Conservation (phyloP, 1,140 invertebrate genomes). For the Bursaphelenchus mucronatus region DNA sequence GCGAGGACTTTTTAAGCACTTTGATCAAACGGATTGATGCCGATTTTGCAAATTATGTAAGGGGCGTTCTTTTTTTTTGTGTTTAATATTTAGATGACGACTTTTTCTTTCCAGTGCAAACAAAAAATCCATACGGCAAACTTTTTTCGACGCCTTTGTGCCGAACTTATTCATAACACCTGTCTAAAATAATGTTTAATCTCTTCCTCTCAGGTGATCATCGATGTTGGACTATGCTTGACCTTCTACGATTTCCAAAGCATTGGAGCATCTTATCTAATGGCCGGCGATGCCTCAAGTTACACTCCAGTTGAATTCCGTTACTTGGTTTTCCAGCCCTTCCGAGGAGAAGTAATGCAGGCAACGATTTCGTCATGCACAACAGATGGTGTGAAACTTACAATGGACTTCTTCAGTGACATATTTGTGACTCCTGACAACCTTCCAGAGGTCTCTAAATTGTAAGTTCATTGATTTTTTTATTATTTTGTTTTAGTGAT, state of each 20-base stretch:
- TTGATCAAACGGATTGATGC: slow-evolving; percentile 26
- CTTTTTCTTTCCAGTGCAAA: no score
- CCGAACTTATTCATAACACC: no score
- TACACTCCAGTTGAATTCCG: slow-evolving; percentile 31
- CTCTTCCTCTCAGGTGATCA: slow-evolving; percentile 29
- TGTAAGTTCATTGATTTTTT: slow-evolving; percentile 29
- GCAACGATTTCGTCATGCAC: slow-evolving; percentile 15
- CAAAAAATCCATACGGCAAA: no score
- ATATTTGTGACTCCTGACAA: slow-evolving; percentile 32
- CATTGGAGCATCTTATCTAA: slow-evolving; percentile 26
- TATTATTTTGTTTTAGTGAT: slow-evolving; percentile 27
- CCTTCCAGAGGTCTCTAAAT: slow-evolving; percentile 34
- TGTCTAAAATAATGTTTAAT: neutral
- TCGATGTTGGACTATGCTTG: slow-evolving; percentile 30
- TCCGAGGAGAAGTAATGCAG: slow-evolving; percentile 25
- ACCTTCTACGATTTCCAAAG: slow-evolving; percentile 31
- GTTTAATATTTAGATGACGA: slow-evolving; percentile 4
- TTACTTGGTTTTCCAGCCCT: slow-evolving; percentile 28
- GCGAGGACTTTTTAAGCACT: slow-evolving; percentile 18
- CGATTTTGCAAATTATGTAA: slow-evolving; percentile 30
- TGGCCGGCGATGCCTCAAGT: slow-evolving; percentile 22
- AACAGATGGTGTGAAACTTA: slow-evolving; percentile 24
- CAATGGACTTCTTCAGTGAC: slow-evolving; percentile 32
- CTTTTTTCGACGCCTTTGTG: no score
- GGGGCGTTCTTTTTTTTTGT: neutral